Conservation (phyloP, 2,113 vertebrate genomes). For the Mirza zaza region DNA sequence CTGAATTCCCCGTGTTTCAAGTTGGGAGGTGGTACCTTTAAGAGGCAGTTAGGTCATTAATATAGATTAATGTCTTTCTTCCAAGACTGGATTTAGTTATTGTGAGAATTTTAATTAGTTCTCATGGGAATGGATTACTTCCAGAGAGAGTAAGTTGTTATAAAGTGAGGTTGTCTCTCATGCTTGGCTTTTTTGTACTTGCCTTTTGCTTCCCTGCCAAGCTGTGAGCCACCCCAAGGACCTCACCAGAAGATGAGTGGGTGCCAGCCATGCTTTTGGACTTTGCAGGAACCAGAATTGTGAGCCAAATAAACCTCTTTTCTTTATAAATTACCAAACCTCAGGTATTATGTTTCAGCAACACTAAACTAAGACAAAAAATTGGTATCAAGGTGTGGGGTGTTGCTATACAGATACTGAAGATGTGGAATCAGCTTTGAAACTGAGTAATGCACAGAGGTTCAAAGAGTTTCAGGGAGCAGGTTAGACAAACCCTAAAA, state of each 20-base stretch:
- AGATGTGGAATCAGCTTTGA: not conserved
- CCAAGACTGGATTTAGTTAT: not conserved
- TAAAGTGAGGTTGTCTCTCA: not conserved
- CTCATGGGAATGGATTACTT: not conserved
- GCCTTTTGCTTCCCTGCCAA: not conserved
- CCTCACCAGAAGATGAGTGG: not conserved
- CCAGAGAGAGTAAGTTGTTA: not conserved
- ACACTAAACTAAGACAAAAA: not conserved
- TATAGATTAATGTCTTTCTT: not conserved
- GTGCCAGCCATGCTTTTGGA: not conserved
- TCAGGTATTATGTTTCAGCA: not conserved
- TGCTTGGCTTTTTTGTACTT: not conserved
- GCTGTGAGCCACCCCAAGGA: not conserved
- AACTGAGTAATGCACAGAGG: not conserved
- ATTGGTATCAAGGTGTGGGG: not conserved
- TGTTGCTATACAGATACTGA: not conserved
- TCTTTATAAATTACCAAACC: not conserved
- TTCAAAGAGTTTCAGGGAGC: not conserved
- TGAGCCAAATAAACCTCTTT: not conserved
- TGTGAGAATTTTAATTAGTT: not conserved
- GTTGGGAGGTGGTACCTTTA: not conserved
- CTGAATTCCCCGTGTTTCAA: not conserved
- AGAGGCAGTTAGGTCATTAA: not conserved
- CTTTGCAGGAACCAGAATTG: not conserved
- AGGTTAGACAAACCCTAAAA: not conserved